A percentile compares a stretch with the other conserved stretches of the same genome.
Conservation (phyloP, 1,140 invertebrate species). For the Saccostrea cuccullata region DNA sequence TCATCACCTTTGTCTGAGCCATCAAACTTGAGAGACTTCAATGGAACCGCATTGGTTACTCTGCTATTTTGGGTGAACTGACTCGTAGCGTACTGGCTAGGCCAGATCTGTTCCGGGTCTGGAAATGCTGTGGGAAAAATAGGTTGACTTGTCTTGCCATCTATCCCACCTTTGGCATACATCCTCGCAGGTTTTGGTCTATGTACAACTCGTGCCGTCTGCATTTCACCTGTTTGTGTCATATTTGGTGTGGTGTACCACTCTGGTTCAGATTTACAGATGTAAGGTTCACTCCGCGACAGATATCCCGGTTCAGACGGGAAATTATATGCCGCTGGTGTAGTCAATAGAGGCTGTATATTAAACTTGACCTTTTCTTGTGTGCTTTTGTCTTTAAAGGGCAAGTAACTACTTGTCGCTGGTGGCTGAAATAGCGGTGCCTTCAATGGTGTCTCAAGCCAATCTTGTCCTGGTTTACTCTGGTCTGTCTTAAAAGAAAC, state of each 20-base stretch:
- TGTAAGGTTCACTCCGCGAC: background rate
- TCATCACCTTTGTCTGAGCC: slow-evolving; percentile 6
- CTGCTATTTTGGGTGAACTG: background rate
- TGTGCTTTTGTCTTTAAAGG: background rate
- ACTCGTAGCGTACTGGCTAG: background rate
- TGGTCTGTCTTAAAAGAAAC: background rate
- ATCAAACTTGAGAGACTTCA: slow-evolving; percentile 20
- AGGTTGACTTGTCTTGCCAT: background rate
- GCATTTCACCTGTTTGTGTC: background rate
- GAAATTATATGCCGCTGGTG: background rate
- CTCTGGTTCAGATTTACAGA: background rate
- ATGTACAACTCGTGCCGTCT: background rate
- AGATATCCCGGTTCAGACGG: background rate
- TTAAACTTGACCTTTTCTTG: background rate
- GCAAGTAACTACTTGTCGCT: background rate
- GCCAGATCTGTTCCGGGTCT: background rate
- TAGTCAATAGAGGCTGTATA: background rate
- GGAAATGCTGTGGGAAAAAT: background rate
- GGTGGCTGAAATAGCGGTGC: background rate
- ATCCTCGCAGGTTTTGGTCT: background rate
- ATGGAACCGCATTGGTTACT: slow-evolving; percentile 1
- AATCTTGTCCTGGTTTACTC: background rate
- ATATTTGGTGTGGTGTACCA: background rate
- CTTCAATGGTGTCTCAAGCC: background rate
- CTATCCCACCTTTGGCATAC: background rate